Evolutionary conservation across 2,888 invertebrate species (phyloP).

Genomic region (Onchidella celtica): DNA sequence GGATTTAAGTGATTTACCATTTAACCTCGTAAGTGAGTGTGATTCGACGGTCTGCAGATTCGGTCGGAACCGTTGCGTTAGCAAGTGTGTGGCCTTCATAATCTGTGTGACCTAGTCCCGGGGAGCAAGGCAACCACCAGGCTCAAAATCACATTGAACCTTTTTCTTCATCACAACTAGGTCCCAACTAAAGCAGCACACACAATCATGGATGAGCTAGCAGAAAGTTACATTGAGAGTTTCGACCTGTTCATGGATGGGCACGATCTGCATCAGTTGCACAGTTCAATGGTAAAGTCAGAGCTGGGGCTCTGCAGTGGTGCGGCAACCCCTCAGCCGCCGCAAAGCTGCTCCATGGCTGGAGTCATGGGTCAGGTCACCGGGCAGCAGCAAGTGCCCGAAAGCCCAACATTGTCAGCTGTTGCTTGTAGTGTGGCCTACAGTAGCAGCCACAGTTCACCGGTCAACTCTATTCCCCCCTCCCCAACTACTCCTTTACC

Average conservation of each 20-base stretch:
- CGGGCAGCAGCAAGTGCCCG: conserved; percentile 40
- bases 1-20: neutral
- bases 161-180: conserved; percentile 15
- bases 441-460: conserved; percentile 41
- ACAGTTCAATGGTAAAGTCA: conserved; percentile 62
- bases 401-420: conserved; percentile 48
- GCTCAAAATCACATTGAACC: conserved; percentile 46
- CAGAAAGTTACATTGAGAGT: conserved; percentile 72
- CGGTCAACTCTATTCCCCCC: conserved; percentile 39
- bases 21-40: neutral
- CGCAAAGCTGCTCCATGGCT: conserved; percentile 56
- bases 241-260: conserved; percentile 74
- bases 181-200: conserved; percentile 32
- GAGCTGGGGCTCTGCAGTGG: conserved; percentile 59
- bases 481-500: conserved; percentile 40
- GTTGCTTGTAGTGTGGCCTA: conserved; percentile 18
- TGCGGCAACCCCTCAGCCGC: conserved; percentile 56
- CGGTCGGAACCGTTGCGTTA: too few species aligned
- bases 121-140: conserved; percentile 53
- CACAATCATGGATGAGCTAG: conserved; percentile 64
- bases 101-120: conserved; percentile 52
- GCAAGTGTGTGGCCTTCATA: conserved; percentile 20
- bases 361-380: conserved; percentile 68
- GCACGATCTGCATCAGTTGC: conserved; percentile 57
- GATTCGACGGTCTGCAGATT: too few species aligned